These are phyloP conservation scores for Noctilio leporinus DNA, from an alignment of 2,113 vertebrate species.

Conservation along the genomic window DNA sequence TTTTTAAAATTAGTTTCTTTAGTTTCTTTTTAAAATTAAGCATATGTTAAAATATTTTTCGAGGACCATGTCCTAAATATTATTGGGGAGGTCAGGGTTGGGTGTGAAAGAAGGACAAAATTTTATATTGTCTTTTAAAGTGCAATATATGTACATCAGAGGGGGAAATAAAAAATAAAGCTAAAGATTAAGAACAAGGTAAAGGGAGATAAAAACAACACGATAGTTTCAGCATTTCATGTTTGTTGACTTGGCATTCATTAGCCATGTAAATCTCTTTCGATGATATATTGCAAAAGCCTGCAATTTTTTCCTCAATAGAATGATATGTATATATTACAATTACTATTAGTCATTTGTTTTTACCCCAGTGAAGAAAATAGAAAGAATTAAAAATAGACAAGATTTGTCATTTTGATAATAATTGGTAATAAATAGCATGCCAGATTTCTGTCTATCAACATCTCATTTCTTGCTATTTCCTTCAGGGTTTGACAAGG, in stretches of 20 bases:
- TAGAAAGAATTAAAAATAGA: neutral
- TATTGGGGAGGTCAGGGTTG: neutral
- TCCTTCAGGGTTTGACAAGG: neutral
- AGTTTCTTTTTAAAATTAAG: neutral
- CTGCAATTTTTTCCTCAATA: neutral
- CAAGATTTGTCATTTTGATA: too few species aligned
- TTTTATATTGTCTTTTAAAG: neutral
- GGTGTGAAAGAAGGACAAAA: neutral
- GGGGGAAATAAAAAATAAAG: neutral
- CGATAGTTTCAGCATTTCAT: neutral
- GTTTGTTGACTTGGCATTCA: neutral
- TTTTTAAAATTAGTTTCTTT: too few species aligned
- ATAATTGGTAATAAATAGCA: neutral
- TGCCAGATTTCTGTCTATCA: neutral
- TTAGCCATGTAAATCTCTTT: neutral
- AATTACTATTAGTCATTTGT: neutral
- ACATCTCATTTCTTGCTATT: neutral
- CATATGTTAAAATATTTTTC: neutral
- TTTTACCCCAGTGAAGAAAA: neutral
- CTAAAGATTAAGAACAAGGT: conserved; percentile 23
- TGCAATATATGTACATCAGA: neutral
- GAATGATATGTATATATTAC: neutral
- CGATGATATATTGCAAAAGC: neutral
- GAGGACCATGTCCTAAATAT: neutral
- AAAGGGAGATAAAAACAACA: neutral